phyloP scores from a whole-genome alignment of 1,140 invertebrate genomes.

The Musca vetustissima region DNA sequence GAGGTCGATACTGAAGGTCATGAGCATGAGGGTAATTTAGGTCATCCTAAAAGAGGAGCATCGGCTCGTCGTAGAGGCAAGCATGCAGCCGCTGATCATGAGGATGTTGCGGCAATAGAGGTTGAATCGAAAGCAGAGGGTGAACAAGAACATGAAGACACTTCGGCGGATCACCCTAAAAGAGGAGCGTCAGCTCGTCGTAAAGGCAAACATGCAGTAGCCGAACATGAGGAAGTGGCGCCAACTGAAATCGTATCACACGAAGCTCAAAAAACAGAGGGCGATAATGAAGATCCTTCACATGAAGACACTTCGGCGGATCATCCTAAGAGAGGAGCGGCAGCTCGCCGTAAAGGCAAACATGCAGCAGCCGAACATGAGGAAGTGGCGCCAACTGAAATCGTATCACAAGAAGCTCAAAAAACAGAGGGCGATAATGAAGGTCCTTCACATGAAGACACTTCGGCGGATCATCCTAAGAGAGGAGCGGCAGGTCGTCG shows the following conservation, averaged over 20 bases:
- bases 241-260: background rate
- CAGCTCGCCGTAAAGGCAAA: too few species aligned
- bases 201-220: background rate
- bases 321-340: background rate
- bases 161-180: background rate
- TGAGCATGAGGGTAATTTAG: too few species aligned
- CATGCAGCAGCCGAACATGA: background rate
- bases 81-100: background rate
- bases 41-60: too few species aligned
- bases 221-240: background rate
- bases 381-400: background rate
- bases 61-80: background rate
- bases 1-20: background rate
- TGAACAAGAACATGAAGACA: background rate
- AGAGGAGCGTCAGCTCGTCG: background rate
- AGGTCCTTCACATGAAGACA: too few species aligned
- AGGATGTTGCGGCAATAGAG: background rate
- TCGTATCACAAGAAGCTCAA: background rate
- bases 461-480: too few species aligned
- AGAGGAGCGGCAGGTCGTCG: background rate
- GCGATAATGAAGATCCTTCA: background rate
- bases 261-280: background rate
- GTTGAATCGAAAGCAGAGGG: background rate
- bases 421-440: too few species aligned
- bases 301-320: background rate